phyloP scores from a whole-genome alignment of 2,113 vertebrate species.

The Australoheros scitulus region DNA sequence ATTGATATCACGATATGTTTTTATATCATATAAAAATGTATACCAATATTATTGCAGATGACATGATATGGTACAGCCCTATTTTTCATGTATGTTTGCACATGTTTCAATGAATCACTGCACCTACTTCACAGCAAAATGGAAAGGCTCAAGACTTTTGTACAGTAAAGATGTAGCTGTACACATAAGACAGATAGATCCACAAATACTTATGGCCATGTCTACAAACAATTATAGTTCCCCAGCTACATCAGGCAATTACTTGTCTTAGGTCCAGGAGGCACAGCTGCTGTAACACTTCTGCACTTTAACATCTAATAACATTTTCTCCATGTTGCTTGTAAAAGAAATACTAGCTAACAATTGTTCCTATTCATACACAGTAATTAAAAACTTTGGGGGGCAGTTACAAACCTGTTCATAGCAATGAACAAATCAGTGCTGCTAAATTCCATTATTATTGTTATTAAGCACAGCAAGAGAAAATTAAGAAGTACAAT shows the following conservation, averaged over 20 bases:
- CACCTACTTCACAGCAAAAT: background rate
- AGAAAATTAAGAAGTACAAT: slow-evolving; percentile 5
- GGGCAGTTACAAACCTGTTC: background rate
- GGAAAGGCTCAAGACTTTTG: background rate
- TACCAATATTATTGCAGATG: background rate
- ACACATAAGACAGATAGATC: background rate
- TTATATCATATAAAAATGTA: too few species aligned
- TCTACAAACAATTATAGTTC: background rate
- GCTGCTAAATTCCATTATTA: background rate
- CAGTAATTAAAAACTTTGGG: slow-evolving; percentile 14
- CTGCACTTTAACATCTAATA: background rate
- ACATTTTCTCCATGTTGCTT: background rate
- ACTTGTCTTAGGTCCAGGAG: background rate
- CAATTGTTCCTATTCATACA: background rate
- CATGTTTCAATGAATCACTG: background rate
- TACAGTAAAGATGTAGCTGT: background rate
- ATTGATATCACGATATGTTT: background rate
- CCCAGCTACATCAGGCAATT: background rate
- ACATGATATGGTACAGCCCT: background rate
- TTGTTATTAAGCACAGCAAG: slow-evolving; percentile 11
- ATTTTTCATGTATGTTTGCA: too few species aligned
- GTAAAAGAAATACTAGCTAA: background rate
- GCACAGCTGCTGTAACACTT: background rate
- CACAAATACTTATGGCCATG: background rate
- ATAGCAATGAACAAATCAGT: background rate